Percentiles rank a stretch among this genome's conserved stretches.
These are phyloP conservation scores for Ethmia dodecea DNA, from an alignment of 2,888 invertebrate species.

Conservation along the genomic window DNA sequence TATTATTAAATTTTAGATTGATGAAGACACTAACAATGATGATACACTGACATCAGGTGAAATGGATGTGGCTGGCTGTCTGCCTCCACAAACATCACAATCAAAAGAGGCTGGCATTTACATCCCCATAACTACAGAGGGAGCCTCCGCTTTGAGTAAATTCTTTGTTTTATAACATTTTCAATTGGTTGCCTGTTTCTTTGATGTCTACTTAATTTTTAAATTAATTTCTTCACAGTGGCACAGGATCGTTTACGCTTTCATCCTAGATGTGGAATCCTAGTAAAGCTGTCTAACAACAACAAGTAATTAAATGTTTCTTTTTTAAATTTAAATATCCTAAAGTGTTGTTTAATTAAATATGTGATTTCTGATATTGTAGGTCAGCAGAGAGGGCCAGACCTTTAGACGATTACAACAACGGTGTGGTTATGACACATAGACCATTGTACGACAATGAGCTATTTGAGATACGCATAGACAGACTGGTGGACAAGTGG, in stretches of 20 bases:
- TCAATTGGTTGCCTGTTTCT: conserved; percentile 19
- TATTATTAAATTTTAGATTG: conserved; percentile 29
- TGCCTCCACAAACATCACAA: conserved; percentile 23
- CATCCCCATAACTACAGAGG: conserved; percentile 42
- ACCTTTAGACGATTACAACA: conserved; percentile 96
- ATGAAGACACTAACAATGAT: conserved; percentile 53
- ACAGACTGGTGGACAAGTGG: conserved; percentile 96
- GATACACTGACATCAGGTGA: conserved; percentile 46
- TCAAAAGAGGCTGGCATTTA: conserved; percentile 35
- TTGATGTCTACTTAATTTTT: too few relatives aligned
- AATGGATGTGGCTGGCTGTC: conserved; percentile 29
- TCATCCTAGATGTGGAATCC: conserved; percentile 91
- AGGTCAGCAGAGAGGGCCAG: conserved; percentile 91
- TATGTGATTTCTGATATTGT: too few relatives aligned
- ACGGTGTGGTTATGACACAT: conserved; percentile 97
- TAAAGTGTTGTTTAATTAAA: background rate
- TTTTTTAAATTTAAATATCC: background rate
- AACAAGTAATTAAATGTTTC: conserved; percentile 61
- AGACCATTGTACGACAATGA: conserved; percentile 92
- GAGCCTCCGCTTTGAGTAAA: conserved; percentile 41
- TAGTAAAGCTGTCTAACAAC: conserved; percentile 90
- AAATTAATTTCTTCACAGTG: conserved; percentile 31
- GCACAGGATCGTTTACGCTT: conserved; percentile 85
- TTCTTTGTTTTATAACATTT: too few relatives aligned
- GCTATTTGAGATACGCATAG: conserved; percentile 96